phyloP scores from a whole-genome alignment of 2,797 vertebrate genomes.

The Microctenopoma steveboyesi region DNA sequence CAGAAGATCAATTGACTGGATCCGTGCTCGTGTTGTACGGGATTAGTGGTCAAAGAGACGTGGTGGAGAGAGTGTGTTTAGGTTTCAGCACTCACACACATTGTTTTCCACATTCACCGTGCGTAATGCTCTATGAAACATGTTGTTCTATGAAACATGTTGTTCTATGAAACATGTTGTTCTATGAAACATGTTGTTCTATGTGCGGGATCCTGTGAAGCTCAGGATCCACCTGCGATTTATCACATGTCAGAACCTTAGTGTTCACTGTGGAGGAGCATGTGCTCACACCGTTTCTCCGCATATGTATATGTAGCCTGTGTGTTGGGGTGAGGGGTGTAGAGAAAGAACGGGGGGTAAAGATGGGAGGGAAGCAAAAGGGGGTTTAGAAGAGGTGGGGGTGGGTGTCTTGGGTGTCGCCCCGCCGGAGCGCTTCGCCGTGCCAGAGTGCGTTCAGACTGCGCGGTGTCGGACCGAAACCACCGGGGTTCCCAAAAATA shows the following conservation, averaged over 20 bases:
- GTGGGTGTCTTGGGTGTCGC: constrained; percentile 62
- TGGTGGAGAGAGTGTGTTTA: constrained; percentile 30
- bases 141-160: too few species aligned
- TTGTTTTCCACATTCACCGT: background rate
- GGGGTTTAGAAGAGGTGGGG: constrained; percentile 35
- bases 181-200: background rate
- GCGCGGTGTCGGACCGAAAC: constrained; percentile 77
- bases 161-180: background rate
- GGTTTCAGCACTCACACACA: background rate
- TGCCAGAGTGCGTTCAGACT: constrained; percentile 79
- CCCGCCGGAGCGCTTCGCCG: constrained; percentile 65
- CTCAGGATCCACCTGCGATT: background rate
- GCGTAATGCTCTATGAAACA: too few species aligned
- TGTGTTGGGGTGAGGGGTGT: constrained; percentile 56
- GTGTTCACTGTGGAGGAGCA: too few species aligned
- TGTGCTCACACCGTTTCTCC: background rate
- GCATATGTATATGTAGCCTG: constrained; percentile 13
- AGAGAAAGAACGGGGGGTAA: constrained; percentile 35
- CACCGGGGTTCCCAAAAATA: constrained; percentile 76
- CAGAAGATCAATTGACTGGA: constrained; percentile 81
- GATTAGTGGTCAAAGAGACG: constrained; percentile 53
- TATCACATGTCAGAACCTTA: background rate
- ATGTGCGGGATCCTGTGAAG: background rate
- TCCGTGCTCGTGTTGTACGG: constrained; percentile 62
- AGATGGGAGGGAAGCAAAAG: constrained; percentile 57